These are phyloP conservation scores for Myrmecophaga tridactyla DNA, from an alignment of 2,113 vertebrate species.

Conservation along the genomic window DNA sequence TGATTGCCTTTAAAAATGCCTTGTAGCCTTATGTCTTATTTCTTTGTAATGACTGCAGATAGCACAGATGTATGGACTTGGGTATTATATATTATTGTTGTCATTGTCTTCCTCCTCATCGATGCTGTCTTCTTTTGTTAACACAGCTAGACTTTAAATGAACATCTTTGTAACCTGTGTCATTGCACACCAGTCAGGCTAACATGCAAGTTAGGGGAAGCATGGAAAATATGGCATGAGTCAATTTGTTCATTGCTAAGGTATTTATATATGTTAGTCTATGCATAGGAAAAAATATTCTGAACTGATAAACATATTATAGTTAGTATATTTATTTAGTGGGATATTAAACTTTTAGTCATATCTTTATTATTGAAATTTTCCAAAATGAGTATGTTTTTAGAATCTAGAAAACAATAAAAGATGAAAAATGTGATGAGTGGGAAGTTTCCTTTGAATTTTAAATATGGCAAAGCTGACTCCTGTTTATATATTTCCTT, in stretches of 20 bases:
- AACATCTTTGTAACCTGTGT: not conserved
- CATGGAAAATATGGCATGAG: not conserved
- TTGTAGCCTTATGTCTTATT: not conserved
- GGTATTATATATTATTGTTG: not conserved
- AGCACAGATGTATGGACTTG: not conserved
- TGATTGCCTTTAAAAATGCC: not conserved
- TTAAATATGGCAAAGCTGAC: not conserved
- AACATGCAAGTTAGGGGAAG: not conserved
- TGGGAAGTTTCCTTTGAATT: not conserved
- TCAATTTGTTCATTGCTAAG: not conserved
- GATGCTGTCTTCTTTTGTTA: not conserved
- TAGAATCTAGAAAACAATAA: not conserved
- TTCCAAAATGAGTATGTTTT: not conserved
- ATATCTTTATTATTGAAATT: not conserved
- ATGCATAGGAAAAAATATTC: not conserved
- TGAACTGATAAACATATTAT: not conserved
- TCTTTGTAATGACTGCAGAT: not conserved
- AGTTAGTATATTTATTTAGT: not conserved
- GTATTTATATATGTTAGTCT: not conserved
- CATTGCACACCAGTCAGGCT: not conserved
- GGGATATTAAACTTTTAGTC: not conserved
- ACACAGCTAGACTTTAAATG: not conserved
- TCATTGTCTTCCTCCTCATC: not conserved
- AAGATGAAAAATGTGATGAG: not conserved
- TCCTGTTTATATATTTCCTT: not conserved